Percentiles rank a stretch among this genome's conserved stretches.
phyloP scores from a whole-genome alignment of 2,888 invertebrate species.

The Villa cingulata region DNA sequence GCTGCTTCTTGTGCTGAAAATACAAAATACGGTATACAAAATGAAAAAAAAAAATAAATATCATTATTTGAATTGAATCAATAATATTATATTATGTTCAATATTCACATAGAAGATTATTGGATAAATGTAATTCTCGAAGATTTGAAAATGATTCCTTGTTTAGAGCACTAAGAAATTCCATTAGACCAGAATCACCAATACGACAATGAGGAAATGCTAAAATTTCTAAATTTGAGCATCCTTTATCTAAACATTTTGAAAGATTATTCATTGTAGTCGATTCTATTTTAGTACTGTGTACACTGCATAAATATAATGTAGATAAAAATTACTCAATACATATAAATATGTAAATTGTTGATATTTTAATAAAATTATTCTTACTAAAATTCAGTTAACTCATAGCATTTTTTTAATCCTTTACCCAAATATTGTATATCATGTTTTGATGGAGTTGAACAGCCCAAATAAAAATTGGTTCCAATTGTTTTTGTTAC shows the following conservation, averaged over 20 bases:
- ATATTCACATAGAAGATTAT: slow-evolving; percentile 29
- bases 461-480: slow-evolving; percentile 32
- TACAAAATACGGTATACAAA: no score
- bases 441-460: slow-evolving; percentile 29
- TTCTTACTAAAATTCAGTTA: slow-evolving; percentile 28
- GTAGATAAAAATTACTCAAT: not conserved
- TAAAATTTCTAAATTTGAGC: slow-evolving; percentile 25
- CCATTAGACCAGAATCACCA: slow-evolving; percentile 29
- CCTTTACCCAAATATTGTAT: slow-evolving; percentile 26
- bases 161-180: slow-evolving; percentile 26
- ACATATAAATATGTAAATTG: not conserved
- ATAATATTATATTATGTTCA: not conserved
- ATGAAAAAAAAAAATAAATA: not conserved
- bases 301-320: slow-evolving; percentile 19
- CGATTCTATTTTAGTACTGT: slow-evolving; percentile 30
- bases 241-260: slow-evolving; percentile 30
- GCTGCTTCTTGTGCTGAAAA: slow-evolving; percentile 29
- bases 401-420: slow-evolving; percentile 29
- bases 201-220: slow-evolving; percentile 28
- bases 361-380: not conserved
- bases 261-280: slow-evolving; percentile 28
- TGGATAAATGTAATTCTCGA: slow-evolving; percentile 26
- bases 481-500: slow-evolving; percentile 31
- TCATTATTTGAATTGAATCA: not conserved
- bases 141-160: slow-evolving; percentile 28